phyloP scores from a whole-genome alignment of 2,797 vertebrate species.

The Aythya fuligula region DNA sequence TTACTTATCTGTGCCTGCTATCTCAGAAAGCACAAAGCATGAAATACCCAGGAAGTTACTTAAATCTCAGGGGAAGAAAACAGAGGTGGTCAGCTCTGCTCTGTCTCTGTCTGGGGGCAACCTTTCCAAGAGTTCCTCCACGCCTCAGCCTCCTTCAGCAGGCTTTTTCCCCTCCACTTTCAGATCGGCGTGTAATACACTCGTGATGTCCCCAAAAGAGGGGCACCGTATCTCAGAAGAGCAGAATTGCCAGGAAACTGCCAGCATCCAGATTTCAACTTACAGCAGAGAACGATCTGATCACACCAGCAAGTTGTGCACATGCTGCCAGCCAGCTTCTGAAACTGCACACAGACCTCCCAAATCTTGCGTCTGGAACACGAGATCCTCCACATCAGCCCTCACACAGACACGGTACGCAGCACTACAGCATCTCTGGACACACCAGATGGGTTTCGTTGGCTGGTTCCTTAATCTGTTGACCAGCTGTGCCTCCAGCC shows the following conservation, averaged over 20 bases:
- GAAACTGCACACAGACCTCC: neutral
- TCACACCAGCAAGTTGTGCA: neutral
- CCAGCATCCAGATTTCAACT: neutral
- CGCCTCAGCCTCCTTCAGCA: neutral
- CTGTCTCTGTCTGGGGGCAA: neutral
- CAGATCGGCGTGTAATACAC: neutral
- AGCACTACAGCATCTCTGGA: neutral
- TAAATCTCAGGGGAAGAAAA: neutral
- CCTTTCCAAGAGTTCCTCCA: neutral
- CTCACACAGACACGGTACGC: neutral
- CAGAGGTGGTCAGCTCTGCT: neutral
- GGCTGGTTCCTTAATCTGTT: constrained; percentile 10
- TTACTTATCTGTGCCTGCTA: neutral
- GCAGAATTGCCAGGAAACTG: neutral
- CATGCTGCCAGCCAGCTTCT: neutral
- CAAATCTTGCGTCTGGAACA: neutral
- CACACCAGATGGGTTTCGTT: neutral
- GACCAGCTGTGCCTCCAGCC: constrained; percentile 14
- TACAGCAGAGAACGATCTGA: neutral
- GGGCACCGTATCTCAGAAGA: neutral
- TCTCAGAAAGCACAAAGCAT: neutral
- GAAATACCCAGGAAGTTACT: neutral
- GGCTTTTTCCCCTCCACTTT: neutral
- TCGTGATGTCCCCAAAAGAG: neutral
- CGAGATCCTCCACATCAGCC: neutral